Evolutionary conservation across 2,113 vertebrate genomes (phyloP).

Genomic region (Sarotherodon lohbergeri): DNA sequence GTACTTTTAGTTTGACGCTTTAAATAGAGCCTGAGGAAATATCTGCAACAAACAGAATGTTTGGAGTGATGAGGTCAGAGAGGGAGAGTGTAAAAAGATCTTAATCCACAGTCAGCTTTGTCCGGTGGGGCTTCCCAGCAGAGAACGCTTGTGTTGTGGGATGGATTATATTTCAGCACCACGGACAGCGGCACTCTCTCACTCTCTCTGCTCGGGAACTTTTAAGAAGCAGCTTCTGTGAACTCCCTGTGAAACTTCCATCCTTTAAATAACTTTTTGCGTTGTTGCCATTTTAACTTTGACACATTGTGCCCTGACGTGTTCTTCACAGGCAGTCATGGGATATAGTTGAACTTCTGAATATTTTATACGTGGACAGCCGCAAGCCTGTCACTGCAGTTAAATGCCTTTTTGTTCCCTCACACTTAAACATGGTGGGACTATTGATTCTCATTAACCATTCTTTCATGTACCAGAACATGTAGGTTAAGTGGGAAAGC

Average conservation of each 20-base stretch:
- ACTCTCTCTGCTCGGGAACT: background rate
- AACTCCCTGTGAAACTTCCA: background rate
- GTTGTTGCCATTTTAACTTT: background rate
- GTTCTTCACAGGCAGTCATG: background rate
- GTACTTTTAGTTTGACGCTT: background rate
- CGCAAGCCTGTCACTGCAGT: constrained; percentile 48
- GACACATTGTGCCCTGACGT: background rate
- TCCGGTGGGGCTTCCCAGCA: background rate
- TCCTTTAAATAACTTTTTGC: background rate
- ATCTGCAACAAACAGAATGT: background rate
- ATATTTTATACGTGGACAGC: constrained; percentile 50
- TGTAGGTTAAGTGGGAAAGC: background rate
- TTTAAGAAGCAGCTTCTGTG: background rate
- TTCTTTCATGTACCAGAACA: background rate
- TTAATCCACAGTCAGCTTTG: background rate
- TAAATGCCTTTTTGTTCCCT: constrained; percentile 16
- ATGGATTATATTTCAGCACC: constrained; percentile 57
- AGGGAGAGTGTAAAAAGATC: background rate
- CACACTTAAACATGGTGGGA: background rate
- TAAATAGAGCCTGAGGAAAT: background rate
- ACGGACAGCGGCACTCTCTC: constrained; percentile 41
- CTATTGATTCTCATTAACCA: constrained; percentile 32
- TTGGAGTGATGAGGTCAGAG: background rate
- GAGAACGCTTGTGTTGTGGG: background rate
- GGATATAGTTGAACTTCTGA: constrained; percentile 26